phyloP scores from a whole-genome alignment of 2,888 invertebrate species.

The Cordilura impudica region DNA sequence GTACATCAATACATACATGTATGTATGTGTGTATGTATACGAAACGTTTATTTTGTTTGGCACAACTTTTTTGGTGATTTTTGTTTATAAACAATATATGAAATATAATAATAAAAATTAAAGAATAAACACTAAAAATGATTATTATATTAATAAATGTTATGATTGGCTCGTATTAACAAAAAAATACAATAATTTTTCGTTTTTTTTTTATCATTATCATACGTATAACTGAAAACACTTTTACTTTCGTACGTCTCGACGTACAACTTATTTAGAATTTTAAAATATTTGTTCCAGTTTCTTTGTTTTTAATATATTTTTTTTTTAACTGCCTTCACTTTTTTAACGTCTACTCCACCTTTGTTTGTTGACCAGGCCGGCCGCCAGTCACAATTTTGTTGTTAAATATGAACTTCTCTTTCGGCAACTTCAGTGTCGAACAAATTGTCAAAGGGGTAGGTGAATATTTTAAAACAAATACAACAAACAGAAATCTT shows the following conservation, averaged over 20 bases:
- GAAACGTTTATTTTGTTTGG: too few species aligned
- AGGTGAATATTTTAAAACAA: conserved; percentile 1
- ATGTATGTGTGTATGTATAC: too few species aligned
- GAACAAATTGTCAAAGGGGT: background rate
- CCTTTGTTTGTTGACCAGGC: conserved; percentile 48
- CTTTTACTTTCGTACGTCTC: background rate
- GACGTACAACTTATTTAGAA: too few species aligned
- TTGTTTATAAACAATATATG: background rate
- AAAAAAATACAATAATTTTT: too few species aligned
- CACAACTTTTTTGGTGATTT: too few species aligned
- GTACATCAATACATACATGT: too few species aligned
- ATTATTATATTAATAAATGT: too few species aligned
- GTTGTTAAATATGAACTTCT: background rate
- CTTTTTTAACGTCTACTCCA: conserved; percentile 7
- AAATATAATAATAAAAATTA: background rate
- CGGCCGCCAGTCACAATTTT: conserved; percentile 38
- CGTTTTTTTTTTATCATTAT: background rate
- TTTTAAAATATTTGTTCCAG: conserved; percentile 16
- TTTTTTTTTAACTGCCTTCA: background rate
- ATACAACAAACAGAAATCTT: background rate
- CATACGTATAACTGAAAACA: background rate
- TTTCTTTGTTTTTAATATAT: conserved; percentile 3
- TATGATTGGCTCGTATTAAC: too few species aligned
- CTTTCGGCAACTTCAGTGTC: conserved; percentile 9
- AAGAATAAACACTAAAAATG: background rate